Evolutionary conservation across 2,888 invertebrate species (phyloP), one percentile per base, ranked within the genome.

Genomic region (Drosophila emarginata): DNA sequence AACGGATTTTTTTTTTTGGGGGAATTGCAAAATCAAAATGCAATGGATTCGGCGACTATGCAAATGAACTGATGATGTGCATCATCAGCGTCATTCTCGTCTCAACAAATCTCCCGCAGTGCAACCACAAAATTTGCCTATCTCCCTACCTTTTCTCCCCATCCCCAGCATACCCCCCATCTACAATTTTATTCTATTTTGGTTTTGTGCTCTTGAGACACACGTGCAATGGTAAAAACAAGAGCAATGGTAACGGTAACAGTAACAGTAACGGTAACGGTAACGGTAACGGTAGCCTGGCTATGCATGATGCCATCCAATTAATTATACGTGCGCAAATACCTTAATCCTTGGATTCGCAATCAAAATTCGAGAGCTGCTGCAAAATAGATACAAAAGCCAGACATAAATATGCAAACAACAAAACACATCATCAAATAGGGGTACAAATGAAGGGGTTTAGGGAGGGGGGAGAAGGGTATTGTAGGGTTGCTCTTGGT

Each of bases 301-400:
- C 37, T 21, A 11, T 58, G 45, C 56, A 4, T n/a, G 23, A 23
- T 78, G 80, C 76, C 75, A 83, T 77, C 79, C 80, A 88, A 89
- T 89, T 89, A 89, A 89, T 89, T 89, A 89, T 89, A 88, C 81
- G 83, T 88, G 83, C 77, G 83, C 83, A 89, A 88, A 87, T 88
- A 80, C 81, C 77, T 77, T 80, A 89, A 87, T 89, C 86, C 87
- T 75, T 74, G 74, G 78, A 84, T 85, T 84, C 88, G 79, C 79
- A 87, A 79, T 79, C 85, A 85, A 84, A 85, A 77, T 86, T 83
- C 78, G 75, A 82, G 84, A 82, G 79, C 66, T 64, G 78, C 74
- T 68, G 65, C 65, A 57, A 64, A 54, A 74, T 64, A 84, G 87
- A 77, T 84, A 76, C 86, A 74, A 72, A 79, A 80, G 74, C 66